These are phyloP conservation scores for Lasioglossum marginatum DNA, from an alignment of 2,888 invertebrate genomes.

Conservation along the genomic window DNA sequence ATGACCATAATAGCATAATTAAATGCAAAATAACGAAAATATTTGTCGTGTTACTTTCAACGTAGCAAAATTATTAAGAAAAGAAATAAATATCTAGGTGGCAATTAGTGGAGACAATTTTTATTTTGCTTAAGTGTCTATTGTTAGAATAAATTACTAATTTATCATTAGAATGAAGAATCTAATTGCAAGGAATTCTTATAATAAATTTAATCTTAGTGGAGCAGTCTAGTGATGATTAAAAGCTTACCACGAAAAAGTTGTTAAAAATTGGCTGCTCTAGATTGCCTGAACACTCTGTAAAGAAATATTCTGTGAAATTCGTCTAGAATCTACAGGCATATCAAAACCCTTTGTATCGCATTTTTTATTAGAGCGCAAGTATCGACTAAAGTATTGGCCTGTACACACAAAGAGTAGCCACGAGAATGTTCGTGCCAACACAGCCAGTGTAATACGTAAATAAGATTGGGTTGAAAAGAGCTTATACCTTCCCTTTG, in stretches of 20 bases:
- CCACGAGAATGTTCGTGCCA: not conserved
- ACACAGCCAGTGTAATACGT: not conserved
- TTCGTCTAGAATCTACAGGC: not conserved
- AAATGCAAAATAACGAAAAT: no score
- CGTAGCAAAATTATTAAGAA: no score
- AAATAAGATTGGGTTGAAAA: not conserved
- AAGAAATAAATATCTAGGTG: no score
- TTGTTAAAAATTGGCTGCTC: not conserved
- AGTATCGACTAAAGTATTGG: not conserved
- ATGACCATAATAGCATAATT: no score
- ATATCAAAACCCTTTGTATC: constrained; percentile 11
- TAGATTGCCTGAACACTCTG: not conserved
- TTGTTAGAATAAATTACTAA: no score
- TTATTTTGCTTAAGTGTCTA: no score
- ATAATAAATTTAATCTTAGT: no score
- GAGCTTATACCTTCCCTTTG: not conserved
- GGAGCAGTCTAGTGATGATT: not conserved
- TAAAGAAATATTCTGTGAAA: not conserved
- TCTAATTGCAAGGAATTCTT: no score
- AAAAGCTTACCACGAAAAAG: not conserved
- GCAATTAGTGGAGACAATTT: no score
- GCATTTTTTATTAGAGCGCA: constrained; percentile 8
- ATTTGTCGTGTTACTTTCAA: no score
- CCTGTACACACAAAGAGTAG: not conserved
- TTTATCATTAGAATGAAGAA: no score